Conservation (phyloP, 2,888 invertebrate genomes). For the Pseudanteris insignis region DNA sequence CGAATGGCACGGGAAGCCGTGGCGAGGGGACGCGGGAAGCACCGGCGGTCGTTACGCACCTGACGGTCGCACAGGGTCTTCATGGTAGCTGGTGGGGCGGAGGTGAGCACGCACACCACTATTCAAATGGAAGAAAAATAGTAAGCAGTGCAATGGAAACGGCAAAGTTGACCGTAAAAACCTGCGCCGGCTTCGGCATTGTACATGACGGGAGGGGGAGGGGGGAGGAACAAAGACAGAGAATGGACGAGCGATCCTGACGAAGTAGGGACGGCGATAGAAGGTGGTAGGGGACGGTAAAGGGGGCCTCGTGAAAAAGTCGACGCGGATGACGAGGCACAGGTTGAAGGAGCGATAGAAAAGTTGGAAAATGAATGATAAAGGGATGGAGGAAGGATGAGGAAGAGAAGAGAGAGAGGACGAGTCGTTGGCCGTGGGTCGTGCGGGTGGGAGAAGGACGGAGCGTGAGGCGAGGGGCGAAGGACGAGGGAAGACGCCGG, state of each 20-base stretch:
- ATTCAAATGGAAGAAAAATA: constrained; percentile 15
- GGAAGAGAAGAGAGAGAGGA: background rate
- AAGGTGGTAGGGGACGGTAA: too few relatives aligned
- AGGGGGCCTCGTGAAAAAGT: too few relatives aligned
- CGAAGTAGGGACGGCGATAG: too few relatives aligned
- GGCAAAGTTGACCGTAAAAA: constrained; percentile 11
- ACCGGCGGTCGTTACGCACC: constrained; percentile 32
- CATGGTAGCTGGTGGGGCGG: constrained; percentile 15
- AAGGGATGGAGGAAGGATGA: background rate
- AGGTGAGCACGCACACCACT: constrained; percentile 11
- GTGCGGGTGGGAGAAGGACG: too few relatives aligned
- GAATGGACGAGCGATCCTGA: background rate
- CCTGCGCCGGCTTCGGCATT: too few relatives aligned
- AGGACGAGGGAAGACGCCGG: constrained; percentile 9
- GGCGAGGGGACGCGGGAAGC: constrained; percentile 26
- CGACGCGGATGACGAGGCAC: too few relatives aligned
- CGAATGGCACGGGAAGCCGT: too few relatives aligned
- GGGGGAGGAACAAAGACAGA: background rate
- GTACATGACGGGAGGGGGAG: too few relatives aligned
- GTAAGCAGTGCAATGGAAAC: constrained; percentile 7
- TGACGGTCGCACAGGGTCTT: constrained; percentile 21
- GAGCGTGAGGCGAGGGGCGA: background rate
- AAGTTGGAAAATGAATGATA: too few relatives aligned
- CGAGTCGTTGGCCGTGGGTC: background rate
- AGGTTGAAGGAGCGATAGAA: too few relatives aligned